These are phyloP conservation scores for Dyspetes luteomarginatus DNA, from an alignment of 2,888 invertebrate species.

Conservation along the genomic window DNA sequence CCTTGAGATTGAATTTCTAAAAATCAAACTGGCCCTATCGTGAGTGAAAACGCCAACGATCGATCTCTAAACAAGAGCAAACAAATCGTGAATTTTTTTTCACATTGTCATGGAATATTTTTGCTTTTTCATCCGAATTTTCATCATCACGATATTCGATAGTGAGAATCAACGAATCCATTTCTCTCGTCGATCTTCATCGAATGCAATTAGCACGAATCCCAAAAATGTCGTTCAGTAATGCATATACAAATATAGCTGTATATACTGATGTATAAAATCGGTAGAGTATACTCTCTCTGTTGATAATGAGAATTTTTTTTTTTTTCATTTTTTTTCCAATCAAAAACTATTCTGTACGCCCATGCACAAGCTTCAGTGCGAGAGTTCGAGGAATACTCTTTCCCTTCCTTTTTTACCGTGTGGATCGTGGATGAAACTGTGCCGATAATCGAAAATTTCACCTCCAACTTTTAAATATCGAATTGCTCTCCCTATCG, in stretches of 20 bases:
- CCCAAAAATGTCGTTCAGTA: background rate
- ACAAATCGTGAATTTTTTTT: background rate
- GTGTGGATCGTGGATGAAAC: background rate
- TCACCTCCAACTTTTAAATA: constrained; percentile 40
- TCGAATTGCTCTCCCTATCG: constrained; percentile 41
- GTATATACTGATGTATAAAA: background rate
- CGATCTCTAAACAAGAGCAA: background rate
- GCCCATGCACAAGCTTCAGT: background rate
- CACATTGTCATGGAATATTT: background rate
- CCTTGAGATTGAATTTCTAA: constrained; percentile 59
- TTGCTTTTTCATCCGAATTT: background rate
- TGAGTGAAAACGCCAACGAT: constrained; percentile 11
- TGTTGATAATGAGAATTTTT: constrained; percentile 43
- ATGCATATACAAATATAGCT: background rate
- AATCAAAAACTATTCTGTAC: constrained; percentile 42
- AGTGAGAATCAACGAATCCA: background rate
- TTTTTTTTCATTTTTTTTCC: constrained; percentile 30
- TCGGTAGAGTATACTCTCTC: background rate
- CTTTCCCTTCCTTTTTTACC: background rate
- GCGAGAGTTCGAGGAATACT: constrained; percentile 11
- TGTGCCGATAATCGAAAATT: constrained; percentile 48
- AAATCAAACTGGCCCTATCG: constrained; percentile 45
- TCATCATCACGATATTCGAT: background rate
- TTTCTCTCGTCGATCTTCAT: background rate
- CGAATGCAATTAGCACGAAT: background rate